phyloP scores from a whole-genome alignment of 2,888 invertebrate species.

The Galerucella pusilla region DNA sequence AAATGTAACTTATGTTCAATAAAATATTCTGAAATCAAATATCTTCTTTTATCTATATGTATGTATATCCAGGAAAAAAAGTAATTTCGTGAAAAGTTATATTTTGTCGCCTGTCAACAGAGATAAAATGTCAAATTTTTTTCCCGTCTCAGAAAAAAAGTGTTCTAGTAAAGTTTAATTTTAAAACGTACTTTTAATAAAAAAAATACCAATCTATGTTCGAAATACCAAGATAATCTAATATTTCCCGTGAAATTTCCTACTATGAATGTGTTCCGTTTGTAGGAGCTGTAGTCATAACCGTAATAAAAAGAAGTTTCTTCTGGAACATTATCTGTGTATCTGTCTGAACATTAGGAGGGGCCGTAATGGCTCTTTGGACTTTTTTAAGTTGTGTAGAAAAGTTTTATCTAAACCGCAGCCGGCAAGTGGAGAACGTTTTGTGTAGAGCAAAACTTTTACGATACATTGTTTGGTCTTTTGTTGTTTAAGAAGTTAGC shows the following conservation, averaged over 20 bases:
- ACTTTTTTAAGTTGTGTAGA: slow-evolving; percentile 56
- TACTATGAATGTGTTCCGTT: background rate
- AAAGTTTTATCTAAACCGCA: slow-evolving; percentile 56
- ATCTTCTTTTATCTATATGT: no score
- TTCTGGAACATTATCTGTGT: slow-evolving; percentile 54
- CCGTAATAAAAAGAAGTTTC: slow-evolving; percentile 55
- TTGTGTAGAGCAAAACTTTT: slow-evolving; percentile 43
- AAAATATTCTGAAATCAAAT: no score
- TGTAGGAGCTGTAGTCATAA: slow-evolving; percentile 24
- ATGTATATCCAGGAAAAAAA: no score
- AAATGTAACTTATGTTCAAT: no score
- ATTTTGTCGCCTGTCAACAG: no score
- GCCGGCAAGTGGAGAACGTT: slow-evolving; percentile 45
- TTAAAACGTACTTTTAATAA: no score
- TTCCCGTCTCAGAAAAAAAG: no score
- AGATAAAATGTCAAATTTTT: no score
- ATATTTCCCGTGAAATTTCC: background rate
- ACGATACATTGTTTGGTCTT: slow-evolving; percentile 46
- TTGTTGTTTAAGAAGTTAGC: slow-evolving; percentile 42
- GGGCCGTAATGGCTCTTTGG: slow-evolving; percentile 58
- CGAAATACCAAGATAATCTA: background rate
- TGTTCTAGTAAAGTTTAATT: no score
- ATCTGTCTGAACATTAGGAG: slow-evolving; percentile 55
- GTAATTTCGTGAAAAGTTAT: no score
- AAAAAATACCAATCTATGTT: no score